Evolutionary conservation across 2,888 invertebrate species (phyloP).

Genomic region (Camptogramma bilineatum): DNA sequence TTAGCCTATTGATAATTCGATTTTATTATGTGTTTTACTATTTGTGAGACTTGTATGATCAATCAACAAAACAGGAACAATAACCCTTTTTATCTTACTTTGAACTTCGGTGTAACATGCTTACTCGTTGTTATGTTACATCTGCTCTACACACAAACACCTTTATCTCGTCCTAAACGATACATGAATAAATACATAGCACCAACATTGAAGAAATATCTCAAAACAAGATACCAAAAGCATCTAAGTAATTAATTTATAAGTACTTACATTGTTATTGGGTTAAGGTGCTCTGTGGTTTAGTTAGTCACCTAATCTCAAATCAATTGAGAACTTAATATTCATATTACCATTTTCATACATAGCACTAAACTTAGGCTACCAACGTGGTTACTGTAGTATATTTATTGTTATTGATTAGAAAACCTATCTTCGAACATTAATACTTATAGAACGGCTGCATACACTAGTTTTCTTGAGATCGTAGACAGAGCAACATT

Average conservation of each 20-base stretch:
- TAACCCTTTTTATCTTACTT: neutral
- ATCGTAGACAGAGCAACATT: neutral
- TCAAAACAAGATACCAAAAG: neutral
- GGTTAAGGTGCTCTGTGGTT: conserved; percentile 31
- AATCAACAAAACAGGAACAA: conserved; percentile 19
- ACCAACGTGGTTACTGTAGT: neutral
- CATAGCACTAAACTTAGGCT: neutral
- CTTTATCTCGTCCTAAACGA: neutral
- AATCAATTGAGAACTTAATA: neutral
- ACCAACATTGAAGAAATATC: conserved; percentile 6
- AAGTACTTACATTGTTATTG: conserved; percentile 11
- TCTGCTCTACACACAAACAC: neutral
- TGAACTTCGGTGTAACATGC: neutral
- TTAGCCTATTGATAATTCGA: conserved; percentile 12
- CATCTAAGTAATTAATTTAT: neutral
- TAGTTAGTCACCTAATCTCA: conserved; percentile 10
- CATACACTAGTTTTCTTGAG: neutral
- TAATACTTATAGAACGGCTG: neutral
- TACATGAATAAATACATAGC: conserved; percentile 10
- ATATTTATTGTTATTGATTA: neutral
- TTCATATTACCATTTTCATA: neutral
- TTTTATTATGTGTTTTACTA: neutral
- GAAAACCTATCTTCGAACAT: neutral
- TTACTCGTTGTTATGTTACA: neutral
- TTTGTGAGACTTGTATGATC: neutral